These are phyloP conservation scores for Odontomyia ornata DNA, from an alignment of 2,888 invertebrate genomes.

Conservation along the genomic window DNA sequence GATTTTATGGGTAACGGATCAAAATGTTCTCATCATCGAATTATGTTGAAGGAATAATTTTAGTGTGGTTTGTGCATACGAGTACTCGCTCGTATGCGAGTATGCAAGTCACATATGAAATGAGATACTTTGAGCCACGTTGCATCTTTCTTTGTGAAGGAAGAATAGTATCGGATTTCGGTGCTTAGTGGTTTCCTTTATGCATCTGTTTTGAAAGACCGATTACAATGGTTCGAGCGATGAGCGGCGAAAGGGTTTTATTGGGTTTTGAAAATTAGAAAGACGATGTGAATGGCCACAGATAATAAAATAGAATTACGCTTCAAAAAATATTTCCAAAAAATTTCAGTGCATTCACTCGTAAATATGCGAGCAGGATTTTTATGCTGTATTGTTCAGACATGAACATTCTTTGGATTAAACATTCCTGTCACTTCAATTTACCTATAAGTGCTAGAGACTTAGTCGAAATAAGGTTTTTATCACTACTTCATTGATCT, in stretches of 20 bases:
- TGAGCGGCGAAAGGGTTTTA: slow-evolving; percentile 28
- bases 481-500: too few species aligned
- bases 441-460: background rate
- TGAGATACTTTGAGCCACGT: slow-evolving; percentile 24
- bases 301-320: slow-evolving; percentile 28
- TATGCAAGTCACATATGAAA: slow-evolving; percentile 12
- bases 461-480: too few species aligned
- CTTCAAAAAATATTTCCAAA: background rate
- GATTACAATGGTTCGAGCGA: background rate
- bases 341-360: background rate
- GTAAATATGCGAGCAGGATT: background rate
- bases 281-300: slow-evolving; percentile 1
- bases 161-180: slow-evolving; percentile 39
- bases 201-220: slow-evolving; percentile 19
- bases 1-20: slow-evolving; percentile 40
- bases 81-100: too few species aligned
- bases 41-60: slow-evolving; percentile 4
- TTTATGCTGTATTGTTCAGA: background rate
- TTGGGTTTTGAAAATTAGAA: slow-evolving; percentile 3
- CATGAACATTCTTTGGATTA: background rate
- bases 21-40: slow-evolving; percentile 44
- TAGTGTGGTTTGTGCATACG: slow-evolving; percentile 28
- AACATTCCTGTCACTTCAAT: slow-evolving; percentile 2
- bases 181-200: slow-evolving; percentile 18
- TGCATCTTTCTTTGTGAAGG: background rate